A percentile compares a stretch with the other conserved stretches of the same genome.
Conservation (phyloP, 2,113 vertebrate genomes). For the Columba livia region DNA sequence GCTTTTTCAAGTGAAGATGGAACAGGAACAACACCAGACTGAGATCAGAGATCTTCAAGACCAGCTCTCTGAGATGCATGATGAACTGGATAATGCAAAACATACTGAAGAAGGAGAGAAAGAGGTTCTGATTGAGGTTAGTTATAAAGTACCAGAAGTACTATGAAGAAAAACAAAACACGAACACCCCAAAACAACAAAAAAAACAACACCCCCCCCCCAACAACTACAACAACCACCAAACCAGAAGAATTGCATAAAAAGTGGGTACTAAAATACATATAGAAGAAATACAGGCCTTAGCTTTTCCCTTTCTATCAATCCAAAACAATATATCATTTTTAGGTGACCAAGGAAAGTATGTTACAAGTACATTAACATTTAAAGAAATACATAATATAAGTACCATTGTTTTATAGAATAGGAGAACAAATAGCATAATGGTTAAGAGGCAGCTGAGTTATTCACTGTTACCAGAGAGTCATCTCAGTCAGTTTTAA, state of each 20-base stretch:
- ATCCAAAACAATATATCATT: neutral
- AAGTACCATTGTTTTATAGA: neutral
- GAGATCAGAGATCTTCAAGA: conserved; percentile 97
- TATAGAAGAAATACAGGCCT: neutral
- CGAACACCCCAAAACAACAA: too few species aligned
- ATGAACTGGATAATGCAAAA: conserved; percentile 91
- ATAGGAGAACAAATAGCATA: neutral
- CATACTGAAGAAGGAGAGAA: conserved; percentile 82
- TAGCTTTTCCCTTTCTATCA: neutral
- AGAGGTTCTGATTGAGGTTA: conserved; percentile 85
- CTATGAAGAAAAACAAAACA: neutral
- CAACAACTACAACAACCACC: too few species aligned
- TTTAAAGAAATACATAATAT: neutral
- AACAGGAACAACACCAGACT: conserved; percentile 91
- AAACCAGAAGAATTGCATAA: neutral
- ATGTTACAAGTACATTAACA: neutral
- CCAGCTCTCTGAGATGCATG: conserved; percentile 98
- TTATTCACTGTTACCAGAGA: neutral
- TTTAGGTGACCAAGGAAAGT: neutral
- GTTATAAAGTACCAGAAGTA: neutral
- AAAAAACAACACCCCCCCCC: too few species aligned
- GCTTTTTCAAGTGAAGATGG: conserved; percentile 97
- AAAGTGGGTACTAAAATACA: neutral
- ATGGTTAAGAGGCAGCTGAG: neutral
- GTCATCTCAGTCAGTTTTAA: neutral